Base-by-base conservation (phyloP, 2,888 invertebrate genomes). In the Pachycephus smyrnensis region DNA sequence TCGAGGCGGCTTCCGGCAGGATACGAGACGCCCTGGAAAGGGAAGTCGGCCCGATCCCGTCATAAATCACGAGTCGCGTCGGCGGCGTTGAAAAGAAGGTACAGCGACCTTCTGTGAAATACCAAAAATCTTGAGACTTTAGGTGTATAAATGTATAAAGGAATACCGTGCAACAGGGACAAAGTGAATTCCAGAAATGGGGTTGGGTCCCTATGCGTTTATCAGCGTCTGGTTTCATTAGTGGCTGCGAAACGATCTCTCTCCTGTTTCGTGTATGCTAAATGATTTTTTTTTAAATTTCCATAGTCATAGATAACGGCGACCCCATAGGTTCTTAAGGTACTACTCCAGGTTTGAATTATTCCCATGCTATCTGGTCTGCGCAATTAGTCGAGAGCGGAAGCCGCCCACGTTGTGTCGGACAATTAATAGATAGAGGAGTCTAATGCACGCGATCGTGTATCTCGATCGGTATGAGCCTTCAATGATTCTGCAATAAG, bases 361-460 rank as follows among this genome's bases (percentile, higher is more conserved):
- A 88, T 88, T 84, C 81, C 82, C 82, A 81, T 80, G 81, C 85
- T 87, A 87, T 86, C 88, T 87, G 71, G 84, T 82, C 79, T 84
- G 85, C 85, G 87, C 88, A 89, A 90, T 90, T 90, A 90, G 89
- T 88, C 86, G 87, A 83, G 84, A 83, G 85, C 86, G 86, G 87
- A 85, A 88, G 86, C 89, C 89, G 88, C 90, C 89, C 90, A 90
- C 89, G 89, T 89, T 84, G 87, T 83, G 88, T 87, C 86, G 86
- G 84, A 87, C 90, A 89, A 90, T 90, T 90, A 90, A 90, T 90
- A 89, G 88, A 89, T 85, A 86, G 84, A 81, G 80, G 78, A 68
- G 68, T 76, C 37, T 79, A 78, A 55, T 69, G 78, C 86, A 86
- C 84, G 84, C 84, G 86, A 86, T 86, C 79, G 82, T 79, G 82